Evolutionary conservation across 2,888 invertebrate species (phyloP), one percentile per base, ranked within the genome.

Genomic region (Heliconius ismenius): DNA sequence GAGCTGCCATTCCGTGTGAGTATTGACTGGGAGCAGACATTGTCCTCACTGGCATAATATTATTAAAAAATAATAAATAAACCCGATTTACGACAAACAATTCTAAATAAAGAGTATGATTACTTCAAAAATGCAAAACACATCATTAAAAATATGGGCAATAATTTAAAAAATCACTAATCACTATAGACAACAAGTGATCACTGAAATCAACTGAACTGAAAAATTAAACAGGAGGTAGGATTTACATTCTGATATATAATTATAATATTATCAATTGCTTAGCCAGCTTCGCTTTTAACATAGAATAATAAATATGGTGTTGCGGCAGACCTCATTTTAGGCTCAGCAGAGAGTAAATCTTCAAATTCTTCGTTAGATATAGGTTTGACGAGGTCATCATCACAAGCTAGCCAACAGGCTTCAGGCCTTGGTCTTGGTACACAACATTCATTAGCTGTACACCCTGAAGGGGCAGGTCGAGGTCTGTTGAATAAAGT

Each of bases 231-330:
- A 73, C n/a, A 54, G 64, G 74, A 74, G 74, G 74, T 74, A 74
- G 74, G 65, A 49, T 74, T 65, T 39, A 62, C 43, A 32, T 39
- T 54, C 18, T n/a, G 62, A 13, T 24, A 26, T 54, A 36, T n/a
- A 68, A 26, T 24, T 26, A 21, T 36, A 13, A 39, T 58, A 43
- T 39, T 58, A 60, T 36, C 15, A 43, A 49, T 62, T 65, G 7
- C 60, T 89, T 92, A 92, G 85, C 92, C 92, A 73, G 89, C 90
- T 83, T 95, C 95, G 82, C 92, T 95, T 78, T 95, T 96, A 70
- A 96, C 96, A 88, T 98, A 98, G 92, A 98, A 98, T 69, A 98
- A 93, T 76, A 98, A 95, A 92, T 98, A 98, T 1, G 98, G 98
- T 1, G 98, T 98, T 36, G 97, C 97, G 0, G 97, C 97, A 64